A percentile compares a stretch with the other conserved stretches of the same genome.
Evolutionary conservation across 2,888 invertebrate species (phyloP).

Genomic region (Erebia aethiops): DNA sequence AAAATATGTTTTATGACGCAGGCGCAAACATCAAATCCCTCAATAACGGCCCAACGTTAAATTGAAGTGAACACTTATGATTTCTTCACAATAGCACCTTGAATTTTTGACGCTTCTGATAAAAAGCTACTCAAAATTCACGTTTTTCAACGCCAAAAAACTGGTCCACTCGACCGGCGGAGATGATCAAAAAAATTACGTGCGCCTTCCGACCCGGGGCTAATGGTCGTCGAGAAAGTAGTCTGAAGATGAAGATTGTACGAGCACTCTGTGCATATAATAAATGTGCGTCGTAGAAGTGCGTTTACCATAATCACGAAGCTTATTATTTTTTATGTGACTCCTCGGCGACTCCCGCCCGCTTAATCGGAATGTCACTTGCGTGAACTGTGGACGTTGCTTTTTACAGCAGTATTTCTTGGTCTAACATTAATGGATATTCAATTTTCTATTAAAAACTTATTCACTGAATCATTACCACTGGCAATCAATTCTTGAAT

Average conservation of each 20-base stretch:
- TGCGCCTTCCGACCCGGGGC: conserved; percentile 46
- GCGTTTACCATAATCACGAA: conserved; percentile 63
- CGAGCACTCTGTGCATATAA: conserved; percentile 50
- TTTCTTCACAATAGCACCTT: conserved; percentile 55
- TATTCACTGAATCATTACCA: conserved; percentile 3
- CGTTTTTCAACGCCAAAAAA: conserved; percentile 34
- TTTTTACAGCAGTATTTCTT: conserved; percentile 7
- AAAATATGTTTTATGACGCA: conserved; percentile 77
- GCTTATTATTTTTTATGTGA: conserved; percentile 81
- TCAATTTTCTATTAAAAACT: conserved; percentile 5
- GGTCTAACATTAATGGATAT: not conserved
- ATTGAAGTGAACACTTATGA: conserved; percentile 56
- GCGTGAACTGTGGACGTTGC: conserved; percentile 35
- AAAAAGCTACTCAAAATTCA: conserved; percentile 33
- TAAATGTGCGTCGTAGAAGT: conserved; percentile 45
- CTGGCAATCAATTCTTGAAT: not conserved
- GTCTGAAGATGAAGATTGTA: conserved; percentile 64
- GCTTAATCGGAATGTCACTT: conserved; percentile 47
- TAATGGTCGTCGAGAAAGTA: conserved; percentile 66
- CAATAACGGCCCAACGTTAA: conserved; percentile 69
- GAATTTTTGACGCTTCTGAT: conserved; percentile 20
- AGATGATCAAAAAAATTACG: conserved; percentile 52
- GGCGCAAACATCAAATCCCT: conserved; percentile 73
- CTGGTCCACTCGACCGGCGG: conserved; percentile 35
- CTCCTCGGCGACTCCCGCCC: conserved; percentile 51